phyloP scores from a whole-genome alignment of 2,113 vertebrate species.

The Myrmecophaga tridactyla region DNA sequence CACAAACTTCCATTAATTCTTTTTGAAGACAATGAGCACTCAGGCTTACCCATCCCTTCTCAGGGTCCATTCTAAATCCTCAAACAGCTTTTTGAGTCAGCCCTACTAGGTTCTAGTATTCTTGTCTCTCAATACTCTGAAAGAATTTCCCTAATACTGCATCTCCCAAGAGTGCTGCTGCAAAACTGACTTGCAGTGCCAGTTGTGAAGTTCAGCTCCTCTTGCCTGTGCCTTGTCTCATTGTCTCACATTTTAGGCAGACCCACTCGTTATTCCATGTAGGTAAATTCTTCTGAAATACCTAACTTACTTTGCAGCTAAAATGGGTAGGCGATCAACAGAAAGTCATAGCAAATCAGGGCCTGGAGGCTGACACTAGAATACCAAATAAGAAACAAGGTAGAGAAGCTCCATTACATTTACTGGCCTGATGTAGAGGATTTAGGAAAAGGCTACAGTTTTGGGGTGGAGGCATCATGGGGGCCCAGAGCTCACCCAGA shows the following conservation, averaged over 20 bases:
- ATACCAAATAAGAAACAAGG: neutral
- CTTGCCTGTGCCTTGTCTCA: neutral
- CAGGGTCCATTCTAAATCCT: neutral
- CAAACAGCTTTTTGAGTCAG: neutral
- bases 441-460: neutral
- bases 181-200: neutral
- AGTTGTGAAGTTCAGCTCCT: neutral
- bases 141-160: neutral
- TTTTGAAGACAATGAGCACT: constrained; percentile 34
- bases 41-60: neutral
- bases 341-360: neutral
- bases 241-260: constrained; percentile 15
- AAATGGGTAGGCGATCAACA: neutral
- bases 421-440: neutral
- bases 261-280: neutral
- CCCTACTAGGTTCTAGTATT: neutral
- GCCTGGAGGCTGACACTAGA: neutral
- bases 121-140: neutral
- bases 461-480: neutral
- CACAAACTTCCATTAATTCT: neutral
- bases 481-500: neutral
- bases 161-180: neutral
- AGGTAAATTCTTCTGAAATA: constrained; percentile 8
- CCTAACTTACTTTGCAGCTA: neutral
- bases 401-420: neutral